Conservation (phyloP, 2,113 vertebrate species). For the Leptodactylus fuscus region DNA sequence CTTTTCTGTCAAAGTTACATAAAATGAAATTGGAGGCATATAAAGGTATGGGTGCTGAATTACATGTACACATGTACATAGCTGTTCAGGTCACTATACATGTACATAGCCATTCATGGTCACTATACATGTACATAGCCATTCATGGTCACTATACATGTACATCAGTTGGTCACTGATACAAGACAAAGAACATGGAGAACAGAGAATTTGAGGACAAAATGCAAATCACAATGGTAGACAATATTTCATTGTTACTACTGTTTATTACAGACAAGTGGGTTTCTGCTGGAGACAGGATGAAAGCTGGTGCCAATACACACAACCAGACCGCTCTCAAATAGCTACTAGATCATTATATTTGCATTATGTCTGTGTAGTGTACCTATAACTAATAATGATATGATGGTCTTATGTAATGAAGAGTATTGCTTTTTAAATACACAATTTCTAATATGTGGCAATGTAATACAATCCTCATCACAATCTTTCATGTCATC, state of each 20-base stretch:
- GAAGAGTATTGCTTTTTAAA: no score
- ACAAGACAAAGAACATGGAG: no score
- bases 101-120: no score
- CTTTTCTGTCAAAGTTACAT: neutral
- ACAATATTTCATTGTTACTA: neutral
- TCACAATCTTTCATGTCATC: neutral
- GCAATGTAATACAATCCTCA: no score
- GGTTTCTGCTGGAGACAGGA: fast-evolving
- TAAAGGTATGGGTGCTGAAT: neutral
- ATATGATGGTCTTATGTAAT: neutral
- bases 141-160: no score
- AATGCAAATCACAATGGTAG: neutral
- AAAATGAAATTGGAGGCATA: neutral
- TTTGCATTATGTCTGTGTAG: neutral
- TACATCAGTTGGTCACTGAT: neutral
- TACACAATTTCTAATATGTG: no score
- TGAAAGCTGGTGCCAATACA: neutral
- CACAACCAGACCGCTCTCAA: neutral
- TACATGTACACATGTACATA: neutral
- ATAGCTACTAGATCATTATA: neutral
- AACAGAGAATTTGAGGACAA: neutral
- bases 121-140: no score
- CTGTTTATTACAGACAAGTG: neutral
- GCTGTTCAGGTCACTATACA: no score
- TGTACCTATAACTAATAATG: neutral